Evolutionary conservation across 2,113 vertebrate genomes (phyloP).

Genomic region (Sinocyclocheilus anophthalmus): DNA sequence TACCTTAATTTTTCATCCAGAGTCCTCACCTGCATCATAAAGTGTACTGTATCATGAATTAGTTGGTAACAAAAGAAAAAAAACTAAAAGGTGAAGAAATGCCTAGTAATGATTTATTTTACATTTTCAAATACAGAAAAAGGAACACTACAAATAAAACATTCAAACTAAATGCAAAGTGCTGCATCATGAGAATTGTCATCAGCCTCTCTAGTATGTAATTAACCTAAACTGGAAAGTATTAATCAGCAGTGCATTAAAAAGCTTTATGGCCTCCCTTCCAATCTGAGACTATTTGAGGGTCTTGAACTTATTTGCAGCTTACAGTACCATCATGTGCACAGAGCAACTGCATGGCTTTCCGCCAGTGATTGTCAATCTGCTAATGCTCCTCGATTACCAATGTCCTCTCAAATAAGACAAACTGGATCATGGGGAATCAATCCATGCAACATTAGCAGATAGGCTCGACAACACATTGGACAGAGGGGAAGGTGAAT

Average conservation of each 20-base stretch:
- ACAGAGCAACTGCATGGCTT: conserved; percentile 17
- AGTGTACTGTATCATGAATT: neutral
- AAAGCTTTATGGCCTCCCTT: conserved; percentile 3
- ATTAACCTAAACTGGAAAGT: conserved; percentile 29
- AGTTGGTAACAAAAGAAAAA: neutral
- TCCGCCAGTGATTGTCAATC: conserved; percentile 42
- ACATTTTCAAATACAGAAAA: neutral
- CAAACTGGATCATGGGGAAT: conserved; percentile 26
- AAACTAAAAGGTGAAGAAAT: neutral
- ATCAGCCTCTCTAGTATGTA: conserved; percentile 6
- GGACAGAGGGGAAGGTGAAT: conserved; percentile 23
- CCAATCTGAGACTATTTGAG: neutral
- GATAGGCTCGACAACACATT: conserved; percentile 25
- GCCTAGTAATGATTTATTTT: neutral
- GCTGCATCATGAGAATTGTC: conserved; percentile 1
- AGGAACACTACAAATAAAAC: neutral
- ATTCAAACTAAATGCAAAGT: conserved; percentile 9
- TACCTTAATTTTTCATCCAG: neutral
- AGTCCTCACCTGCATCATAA: neutral
- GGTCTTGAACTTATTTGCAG: conserved; percentile 33
- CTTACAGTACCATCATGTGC: neutral
- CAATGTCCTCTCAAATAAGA: conserved; percentile 39
- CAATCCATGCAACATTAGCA: conserved; percentile 36
- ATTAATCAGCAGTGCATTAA: conserved; percentile 31
- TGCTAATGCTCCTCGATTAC: conserved; percentile 36